Base-by-base conservation (phyloP, 2,888 invertebrate species). In the Parnassius mnemosyne region DNA sequence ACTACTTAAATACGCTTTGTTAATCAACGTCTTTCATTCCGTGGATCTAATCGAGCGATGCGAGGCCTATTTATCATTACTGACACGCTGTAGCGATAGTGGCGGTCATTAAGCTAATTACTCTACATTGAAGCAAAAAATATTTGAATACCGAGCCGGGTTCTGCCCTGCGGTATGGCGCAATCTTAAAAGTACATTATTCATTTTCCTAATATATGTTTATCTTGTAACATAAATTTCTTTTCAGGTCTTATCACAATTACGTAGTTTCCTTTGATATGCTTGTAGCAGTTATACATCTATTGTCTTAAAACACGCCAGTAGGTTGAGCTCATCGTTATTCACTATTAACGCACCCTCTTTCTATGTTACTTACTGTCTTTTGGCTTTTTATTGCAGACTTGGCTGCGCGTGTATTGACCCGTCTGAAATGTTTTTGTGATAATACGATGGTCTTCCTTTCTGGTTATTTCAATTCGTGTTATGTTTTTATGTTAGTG, bases 321-420 rank as follows among this genome's bases (percentile, higher is more conserved):
- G n/a, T 16, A n/a, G 16, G 16, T 47, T 54, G 11, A 47, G 43
- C 56, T 52, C 12, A 13, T 47, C 47, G 52, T 52, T 61, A 61
- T n/a, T 57, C 56, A 53, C 16, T 52, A 53, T 61, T 53, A 57
- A 57, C 34, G 43, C 56, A 56, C 52, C 61, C 61, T 44, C 60
- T 11, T 50, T 50, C 43, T 42, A 50, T 12, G 51, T 52, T 34
- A 34, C 10, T 56, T 13, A 16, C 16, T 16, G 20, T 59, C 59
- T 53, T 46, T 51, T 42, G 57, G 16, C n/a, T 55, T 57, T 61
- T 57, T 42, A 61, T 61, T 53, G 34, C 52, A 3, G 49, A 20
- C 50, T 49, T 16, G 49, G 25, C 44, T 41, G 34, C 42, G 61
- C 34, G 61, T 52, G 61, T 57, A 41, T 61, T 61, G 52, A 61